Percentiles rank a stretch among this genome's conserved stretches.
phyloP scores from a whole-genome alignment of 2,888 invertebrate genomes.

The Mythimna vitellina region DNA sequence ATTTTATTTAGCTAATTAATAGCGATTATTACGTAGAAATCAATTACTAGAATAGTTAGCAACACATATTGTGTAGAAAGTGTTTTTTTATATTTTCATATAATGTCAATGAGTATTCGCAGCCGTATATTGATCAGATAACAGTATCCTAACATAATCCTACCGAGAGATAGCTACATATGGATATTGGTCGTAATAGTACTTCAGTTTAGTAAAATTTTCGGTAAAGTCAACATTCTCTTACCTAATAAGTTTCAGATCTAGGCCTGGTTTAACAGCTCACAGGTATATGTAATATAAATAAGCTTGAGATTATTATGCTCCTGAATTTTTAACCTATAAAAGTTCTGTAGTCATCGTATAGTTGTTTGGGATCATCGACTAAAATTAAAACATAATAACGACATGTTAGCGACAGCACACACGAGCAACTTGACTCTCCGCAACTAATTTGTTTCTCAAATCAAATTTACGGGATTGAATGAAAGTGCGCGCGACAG shows the following conservation, averaged over 20 bases:
- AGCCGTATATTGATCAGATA: slow-evolving; percentile 15
- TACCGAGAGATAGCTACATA: background rate
- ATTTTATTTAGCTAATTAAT: slow-evolving; percentile 6
- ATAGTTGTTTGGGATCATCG: slow-evolving; percentile 20
- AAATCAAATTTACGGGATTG: no score
- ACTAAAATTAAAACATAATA: background rate
- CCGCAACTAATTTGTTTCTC: no score
- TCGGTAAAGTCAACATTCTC: background rate
- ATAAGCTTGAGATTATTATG: slow-evolving; percentile 2
- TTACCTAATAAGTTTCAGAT: slow-evolving; percentile 16
- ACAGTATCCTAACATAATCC: slow-evolving; percentile 3
- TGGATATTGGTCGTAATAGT: slow-evolving; percentile 2
- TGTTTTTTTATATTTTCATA: slow-evolving; percentile 20
- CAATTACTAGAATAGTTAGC: background rate
- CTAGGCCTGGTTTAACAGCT: slow-evolving; percentile 12
- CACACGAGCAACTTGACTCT: background rate
- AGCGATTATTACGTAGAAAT: background rate
- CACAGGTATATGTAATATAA: background rate
- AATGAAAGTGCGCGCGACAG: no score
- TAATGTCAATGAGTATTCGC: background rate
- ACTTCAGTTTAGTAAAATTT: background rate
- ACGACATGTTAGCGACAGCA: no score
- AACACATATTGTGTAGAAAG: background rate
- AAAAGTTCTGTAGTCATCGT: background rate
- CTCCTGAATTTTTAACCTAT: background rate